These are phyloP conservation scores for Autographa gamma DNA, from an alignment of 2,888 invertebrate genomes.

Conservation along the genomic window DNA sequence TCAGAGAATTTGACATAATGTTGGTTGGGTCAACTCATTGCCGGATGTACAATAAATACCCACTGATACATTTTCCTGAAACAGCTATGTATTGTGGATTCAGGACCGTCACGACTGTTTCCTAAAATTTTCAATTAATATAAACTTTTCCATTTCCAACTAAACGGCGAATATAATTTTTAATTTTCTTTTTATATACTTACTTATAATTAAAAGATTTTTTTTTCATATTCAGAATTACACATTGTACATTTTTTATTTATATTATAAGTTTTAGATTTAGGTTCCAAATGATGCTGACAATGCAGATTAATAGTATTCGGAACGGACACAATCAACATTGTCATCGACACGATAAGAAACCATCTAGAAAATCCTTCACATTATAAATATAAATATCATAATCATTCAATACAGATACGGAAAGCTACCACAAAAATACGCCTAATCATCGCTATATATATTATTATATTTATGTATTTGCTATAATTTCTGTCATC, in stretches of 20 bases:
- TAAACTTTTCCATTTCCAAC: not conserved
- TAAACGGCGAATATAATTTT: no score
- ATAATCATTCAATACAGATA: not conserved
- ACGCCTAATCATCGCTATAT: conserved; percentile 4
- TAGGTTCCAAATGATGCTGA: not conserved
- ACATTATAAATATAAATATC: not conserved
- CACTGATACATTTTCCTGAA: conserved; percentile 14
- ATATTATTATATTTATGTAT: no score
- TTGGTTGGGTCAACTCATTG: not conserved
- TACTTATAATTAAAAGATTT: no score
- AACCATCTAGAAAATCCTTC: not conserved
- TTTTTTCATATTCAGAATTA: no score
- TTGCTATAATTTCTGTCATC: not conserved
- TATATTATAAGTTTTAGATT: no score
- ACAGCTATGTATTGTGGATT: conserved; percentile 12
- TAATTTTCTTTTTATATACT: no score
- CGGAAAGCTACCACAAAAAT: not conserved
- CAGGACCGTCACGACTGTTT: not conserved
- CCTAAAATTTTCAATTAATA: not conserved
- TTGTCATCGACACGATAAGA: not conserved
- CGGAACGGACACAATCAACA: not conserved
- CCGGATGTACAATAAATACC: not conserved
- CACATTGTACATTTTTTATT: no score
- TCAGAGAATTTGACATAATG: conserved; percentile 7
- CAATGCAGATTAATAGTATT: not conserved